Evolutionary conservation across 2,113 vertebrate species (phyloP).

Genomic region (Pelmatolapia mariae): DNA sequence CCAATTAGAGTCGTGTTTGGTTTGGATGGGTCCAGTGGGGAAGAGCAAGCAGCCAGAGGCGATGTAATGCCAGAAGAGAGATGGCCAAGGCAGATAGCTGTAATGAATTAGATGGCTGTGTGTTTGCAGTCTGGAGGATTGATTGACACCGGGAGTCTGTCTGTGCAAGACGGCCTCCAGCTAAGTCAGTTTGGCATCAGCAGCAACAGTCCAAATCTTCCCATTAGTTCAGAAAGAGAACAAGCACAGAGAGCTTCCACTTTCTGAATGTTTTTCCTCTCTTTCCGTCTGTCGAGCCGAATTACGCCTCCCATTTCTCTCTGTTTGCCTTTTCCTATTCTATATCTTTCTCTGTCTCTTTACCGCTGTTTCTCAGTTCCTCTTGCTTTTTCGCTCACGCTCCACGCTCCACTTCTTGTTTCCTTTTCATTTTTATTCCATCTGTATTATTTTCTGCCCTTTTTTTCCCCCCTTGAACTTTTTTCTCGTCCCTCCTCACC

Average conservation of each 20-base stretch:
- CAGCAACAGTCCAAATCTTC: conserved; percentile 38
- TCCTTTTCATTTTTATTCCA: background rate
- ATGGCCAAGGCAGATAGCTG: conserved; percentile 47
- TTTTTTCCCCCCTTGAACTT: background rate
- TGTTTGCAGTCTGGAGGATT: conserved; percentile 53
- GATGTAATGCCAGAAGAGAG: conserved; percentile 38
- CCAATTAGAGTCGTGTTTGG: conserved; percentile 46
- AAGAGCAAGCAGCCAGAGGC: conserved; percentile 32
- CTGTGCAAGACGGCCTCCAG: conserved; percentile 32
- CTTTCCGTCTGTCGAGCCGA: conserved; percentile 2
- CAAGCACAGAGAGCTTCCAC: conserved; percentile 23
- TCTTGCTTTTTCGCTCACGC: background rate
- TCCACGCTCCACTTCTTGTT: background rate
- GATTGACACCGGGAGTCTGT: conserved; percentile 52
- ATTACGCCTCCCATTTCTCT: conserved; percentile 27
- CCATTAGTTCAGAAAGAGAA: conserved; percentile 35
- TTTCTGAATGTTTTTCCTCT: conserved; percentile 22
- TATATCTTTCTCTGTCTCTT: conserved; percentile 4
- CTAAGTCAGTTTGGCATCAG: conserved; percentile 52
- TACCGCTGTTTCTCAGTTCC: background rate
- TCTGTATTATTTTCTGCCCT: background rate
- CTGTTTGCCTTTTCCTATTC: conserved; percentile 8
- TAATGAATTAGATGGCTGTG: conserved; percentile 55
- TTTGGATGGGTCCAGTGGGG: conserved; percentile 32
- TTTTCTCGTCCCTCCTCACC: background rate